Evolutionary conservation across 2,113 vertebrate species (phyloP).

Genomic region (Sardina pilchardus): DNA sequence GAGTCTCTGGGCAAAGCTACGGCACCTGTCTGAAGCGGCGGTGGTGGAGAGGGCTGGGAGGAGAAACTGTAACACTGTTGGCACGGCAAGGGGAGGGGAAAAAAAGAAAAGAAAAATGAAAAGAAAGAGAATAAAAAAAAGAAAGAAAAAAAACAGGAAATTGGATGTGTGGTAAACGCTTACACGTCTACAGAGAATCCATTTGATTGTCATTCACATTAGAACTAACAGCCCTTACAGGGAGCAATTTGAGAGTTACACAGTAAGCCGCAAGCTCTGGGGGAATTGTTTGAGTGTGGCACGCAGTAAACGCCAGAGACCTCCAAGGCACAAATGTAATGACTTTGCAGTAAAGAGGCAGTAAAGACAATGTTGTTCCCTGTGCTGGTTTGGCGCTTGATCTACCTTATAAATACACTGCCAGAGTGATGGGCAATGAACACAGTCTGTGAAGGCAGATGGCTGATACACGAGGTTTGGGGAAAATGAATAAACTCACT

Average conservation of each 20-base stretch:
- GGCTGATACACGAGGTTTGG: not conserved
- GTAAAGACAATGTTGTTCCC: not conserved
- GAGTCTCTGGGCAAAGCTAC: not conserved
- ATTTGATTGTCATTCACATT: constrained; percentile 50
- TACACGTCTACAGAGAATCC: constrained; percentile 41
- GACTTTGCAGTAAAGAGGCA: constrained; percentile 12
- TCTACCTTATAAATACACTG: not conserved
- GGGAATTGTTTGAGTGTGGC: constrained; percentile 28
- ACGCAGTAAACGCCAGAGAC: constrained; percentile 32
- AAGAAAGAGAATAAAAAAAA: not conserved
- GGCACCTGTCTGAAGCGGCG: not conserved
- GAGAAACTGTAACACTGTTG: not conserved
- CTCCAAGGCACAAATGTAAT: constrained; percentile 20
- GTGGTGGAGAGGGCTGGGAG: not conserved
- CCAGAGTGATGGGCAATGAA: not conserved
- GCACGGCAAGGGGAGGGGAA: not conserved
- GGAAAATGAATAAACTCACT: not conserved
- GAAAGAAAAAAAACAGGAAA: not conserved
- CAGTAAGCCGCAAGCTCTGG: constrained; percentile 10
- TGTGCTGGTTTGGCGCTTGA: not conserved
- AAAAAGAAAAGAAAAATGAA: not conserved
- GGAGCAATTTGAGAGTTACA: constrained; percentile 9
- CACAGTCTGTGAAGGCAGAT: not conserved
- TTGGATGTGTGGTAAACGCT: not conserved
- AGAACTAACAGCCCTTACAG: constrained; percentile 49